These are phyloP conservation scores for Uloborus plumipes DNA, from an alignment of 2,888 invertebrate species.

Conservation along the genomic window DNA sequence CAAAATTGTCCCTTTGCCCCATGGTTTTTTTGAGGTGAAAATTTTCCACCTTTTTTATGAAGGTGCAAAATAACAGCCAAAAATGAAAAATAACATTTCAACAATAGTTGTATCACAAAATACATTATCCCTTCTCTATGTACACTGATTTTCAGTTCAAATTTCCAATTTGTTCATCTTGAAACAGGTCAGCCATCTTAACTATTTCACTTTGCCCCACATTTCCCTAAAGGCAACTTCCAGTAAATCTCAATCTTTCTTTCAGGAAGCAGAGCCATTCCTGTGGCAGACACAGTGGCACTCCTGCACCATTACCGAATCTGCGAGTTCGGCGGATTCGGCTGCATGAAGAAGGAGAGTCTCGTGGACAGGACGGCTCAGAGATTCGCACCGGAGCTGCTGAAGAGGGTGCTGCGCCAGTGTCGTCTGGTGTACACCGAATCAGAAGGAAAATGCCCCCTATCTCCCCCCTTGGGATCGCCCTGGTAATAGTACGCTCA, in stretches of 20 bases:
- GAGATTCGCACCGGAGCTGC: slow-evolving; percentile 48
- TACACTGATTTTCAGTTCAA: too few species aligned
- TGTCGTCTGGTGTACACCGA: slow-evolving; percentile 41
- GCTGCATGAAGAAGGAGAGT: slow-evolving; percentile 67
- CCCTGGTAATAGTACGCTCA: slow-evolving; percentile 55
- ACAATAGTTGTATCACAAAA: too few species aligned
- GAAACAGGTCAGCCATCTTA: too few species aligned
- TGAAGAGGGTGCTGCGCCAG: slow-evolving; percentile 23
- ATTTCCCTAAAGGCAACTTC: too few species aligned
- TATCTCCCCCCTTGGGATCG: slow-evolving; percentile 65
- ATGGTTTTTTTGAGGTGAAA: too few species aligned
- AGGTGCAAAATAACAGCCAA: too few species aligned
- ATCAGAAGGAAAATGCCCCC: slow-evolving; percentile 54
- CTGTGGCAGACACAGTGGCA: slow-evolving; percentile 64
- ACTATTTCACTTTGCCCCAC: too few species aligned
- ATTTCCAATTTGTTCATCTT: too few species aligned
- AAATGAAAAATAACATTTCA: too few species aligned
- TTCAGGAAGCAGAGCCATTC: slow-evolving; percentile 60
- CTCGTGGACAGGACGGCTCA: slow-evolving; percentile 51
- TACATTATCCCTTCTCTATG: too few species aligned
- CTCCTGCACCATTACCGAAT: slow-evolving; percentile 69
- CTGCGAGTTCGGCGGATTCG: slow-evolving; percentile 69
- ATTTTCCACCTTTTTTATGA: too few species aligned
- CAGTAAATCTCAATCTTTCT: slow-evolving; percentile 1
- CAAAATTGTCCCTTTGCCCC: too few species aligned